Base-by-base conservation (phyloP, 2,888 invertebrate species). In the Spisula solida region DNA sequence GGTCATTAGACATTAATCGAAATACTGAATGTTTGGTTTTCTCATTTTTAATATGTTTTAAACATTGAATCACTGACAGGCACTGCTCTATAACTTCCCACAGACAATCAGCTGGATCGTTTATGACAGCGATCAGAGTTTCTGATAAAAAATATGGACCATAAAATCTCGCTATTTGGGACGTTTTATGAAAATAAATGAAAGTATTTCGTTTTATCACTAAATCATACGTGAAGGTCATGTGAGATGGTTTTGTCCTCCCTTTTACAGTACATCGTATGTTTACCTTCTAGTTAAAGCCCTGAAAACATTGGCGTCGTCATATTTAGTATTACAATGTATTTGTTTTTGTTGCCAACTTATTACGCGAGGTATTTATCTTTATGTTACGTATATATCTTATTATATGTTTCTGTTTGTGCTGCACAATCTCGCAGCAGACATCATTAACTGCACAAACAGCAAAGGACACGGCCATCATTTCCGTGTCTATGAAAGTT, bases 11-110 rank as follows among this genome's bases (percentile, higher is more conserved):
- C 20, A 75, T 75, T 31, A 34, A 75, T 75, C 31, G 31, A 75
- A 75, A 75, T 31, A 18, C 16, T 34, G 25, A 60, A 60, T n/a
- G 60, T n/a, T 60, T 60, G 60, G n/a, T 60, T 25, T 60, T 25
- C 25, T 60, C 25, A 60, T 60, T 75, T 75, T 75, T 75, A 75
- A 34, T 75, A 75, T 75, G 31, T 75, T 75, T 70, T 34, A 75
- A 75, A 75, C 75, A 75, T 75, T 75, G 29, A 75, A 34, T 75
- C 75, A 75, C 75, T 34, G 75, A 31, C 75, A 75, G 75, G 75
- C 75, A 75, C 75, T 18, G 75, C 14, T 31, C 31, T 34, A 75
- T 75, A 75, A 75, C 34, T 34, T 34, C 16, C 34, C 34, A 2
- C 75, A 1, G 25, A 31, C 29, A 6, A 75, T 16, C 34, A 31